Base-by-base conservation (phyloP, 2,797 vertebrate genomes). In the Parauchenoglanis punctatus region DNA sequence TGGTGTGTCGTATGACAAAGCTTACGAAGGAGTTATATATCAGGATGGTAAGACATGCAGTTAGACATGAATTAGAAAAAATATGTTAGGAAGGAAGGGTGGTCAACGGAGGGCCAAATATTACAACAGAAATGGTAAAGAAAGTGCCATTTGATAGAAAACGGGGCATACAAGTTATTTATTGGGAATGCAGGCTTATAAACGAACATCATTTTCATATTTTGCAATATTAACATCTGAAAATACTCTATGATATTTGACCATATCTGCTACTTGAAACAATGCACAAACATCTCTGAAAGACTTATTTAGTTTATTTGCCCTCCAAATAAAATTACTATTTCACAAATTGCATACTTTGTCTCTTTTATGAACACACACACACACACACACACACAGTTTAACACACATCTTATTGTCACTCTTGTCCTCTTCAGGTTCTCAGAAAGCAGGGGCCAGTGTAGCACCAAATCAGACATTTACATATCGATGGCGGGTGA, bases 401-500 rank as follows among this genome's bases (percentile, higher is more conserved):
- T 72, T 54, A 70, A 4, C 25, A 31, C 3, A 11, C 28, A 40
- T 17, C 46, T 18, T 2, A 61, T 28, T 73, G 4, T 8, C 20
- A 18, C 13, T 73, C 17, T 81, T 81, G 5, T 72, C 20, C 25
- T 86, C 40, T 7, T 31, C 40, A 91, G 90, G 86, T 68, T 54
- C 58, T 63, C 61, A 44, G 44, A 97, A 96, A 85, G 90, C 87
- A 7, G 96, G 96, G 85, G 93, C 96, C 1, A 94, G 92, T 0
- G 96, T 97, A 31, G 93, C 90, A 67, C 96, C 96, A 3, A 95
- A 94, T 25, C 92, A 94, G 81, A 95, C 81, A 0, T 97, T 97
- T 88, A 94, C 87, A 0, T 97, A 97, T 92, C 94, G 89, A 28
- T 97, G 97, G 97, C 94, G n/a, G 0, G 94, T 97, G 49, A 93